Evolutionary conservation across 2,888 invertebrate genomes (phyloP), one percentile per base, ranked within the genome.

Genomic region (Drosophila demipolita): DNA sequence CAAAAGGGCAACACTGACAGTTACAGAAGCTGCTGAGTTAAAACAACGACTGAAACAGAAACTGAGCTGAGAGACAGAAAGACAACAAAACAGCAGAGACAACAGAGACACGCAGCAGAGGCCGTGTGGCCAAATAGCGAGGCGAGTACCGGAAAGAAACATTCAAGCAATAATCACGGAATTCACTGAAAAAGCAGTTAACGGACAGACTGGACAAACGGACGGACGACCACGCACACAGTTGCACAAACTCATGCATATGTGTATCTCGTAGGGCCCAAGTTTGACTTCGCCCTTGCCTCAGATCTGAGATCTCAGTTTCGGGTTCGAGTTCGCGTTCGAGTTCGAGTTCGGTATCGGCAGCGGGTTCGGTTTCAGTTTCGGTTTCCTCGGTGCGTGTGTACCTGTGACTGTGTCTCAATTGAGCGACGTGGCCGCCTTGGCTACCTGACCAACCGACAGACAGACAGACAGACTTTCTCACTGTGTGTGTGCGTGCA

Each of bases 111-210:
- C 60, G 45, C 57, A 64, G 69, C 20, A 45, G 45, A 23, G 45
- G 63, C 68, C 72, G 36, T 54, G 66, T 59, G 75, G 63, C 45
- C 55, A 62, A 58, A 70, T n/a, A 26, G 55, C 61, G 42, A 42
- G 60, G 82, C 67, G 78, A 83, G 75, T 87, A 87, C 90, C 91
- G 91, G 89, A 89, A 89, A 91, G 89, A 90, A 90, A 90, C 84
- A 91, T 89, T 89, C 90, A 86, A 87, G 88, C 91, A 90, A 89
- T 91, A 89, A 91, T 89, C 90, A 90, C 86, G 91, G 90, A 87
- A 91, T 89, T 91, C 89, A 89, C 80, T 81, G 85, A 91, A 89
- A 91, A 86, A 90, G 90, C 87, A 90, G 90, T 90, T 90, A 89
- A 87, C 90, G 81, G 87, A 90, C 90, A 77, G 69, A 20, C 35